Evolutionary conservation across 2,113 vertebrate genomes (phyloP).

Genomic region (Hipposideros armiger): DNA sequence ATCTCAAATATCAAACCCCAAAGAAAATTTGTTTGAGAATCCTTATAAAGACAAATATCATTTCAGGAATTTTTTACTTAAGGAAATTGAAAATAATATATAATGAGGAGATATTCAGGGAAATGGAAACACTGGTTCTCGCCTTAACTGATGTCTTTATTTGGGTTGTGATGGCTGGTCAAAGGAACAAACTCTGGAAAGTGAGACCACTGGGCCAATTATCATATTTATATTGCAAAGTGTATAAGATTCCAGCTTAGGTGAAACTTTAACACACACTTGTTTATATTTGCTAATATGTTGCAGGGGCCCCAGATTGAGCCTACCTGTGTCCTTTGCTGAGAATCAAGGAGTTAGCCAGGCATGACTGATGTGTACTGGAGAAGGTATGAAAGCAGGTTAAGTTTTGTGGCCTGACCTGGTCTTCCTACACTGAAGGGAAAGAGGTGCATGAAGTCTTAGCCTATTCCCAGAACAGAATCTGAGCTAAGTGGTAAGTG

Average conservation of each 20-base stretch:
- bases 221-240: background rate
- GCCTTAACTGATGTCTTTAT: background rate
- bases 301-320: background rate
- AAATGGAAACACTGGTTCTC: background rate
- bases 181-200: background rate
- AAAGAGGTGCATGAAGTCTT: background rate
- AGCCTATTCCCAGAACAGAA: background rate
- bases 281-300: background rate
- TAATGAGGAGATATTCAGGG: background rate
- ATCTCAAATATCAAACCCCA: background rate
- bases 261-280: background rate
- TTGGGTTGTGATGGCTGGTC: background rate
- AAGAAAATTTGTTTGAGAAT: background rate
- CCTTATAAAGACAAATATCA: background rate
- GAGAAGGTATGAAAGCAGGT: background rate
- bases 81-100: constrained; percentile 34
- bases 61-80: background rate
- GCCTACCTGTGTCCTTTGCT: background rate
- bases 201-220: background rate
- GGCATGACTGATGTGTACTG: background rate
- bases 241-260: background rate
- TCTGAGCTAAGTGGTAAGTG: background rate
- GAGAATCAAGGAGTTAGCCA: background rate
- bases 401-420: background rate
- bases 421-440: background rate